A percentile compares a stretch with the other conserved stretches of the same genome.
Conservation (phyloP, 1,140 invertebrate genomes). For the Aricia agestis region DNA sequence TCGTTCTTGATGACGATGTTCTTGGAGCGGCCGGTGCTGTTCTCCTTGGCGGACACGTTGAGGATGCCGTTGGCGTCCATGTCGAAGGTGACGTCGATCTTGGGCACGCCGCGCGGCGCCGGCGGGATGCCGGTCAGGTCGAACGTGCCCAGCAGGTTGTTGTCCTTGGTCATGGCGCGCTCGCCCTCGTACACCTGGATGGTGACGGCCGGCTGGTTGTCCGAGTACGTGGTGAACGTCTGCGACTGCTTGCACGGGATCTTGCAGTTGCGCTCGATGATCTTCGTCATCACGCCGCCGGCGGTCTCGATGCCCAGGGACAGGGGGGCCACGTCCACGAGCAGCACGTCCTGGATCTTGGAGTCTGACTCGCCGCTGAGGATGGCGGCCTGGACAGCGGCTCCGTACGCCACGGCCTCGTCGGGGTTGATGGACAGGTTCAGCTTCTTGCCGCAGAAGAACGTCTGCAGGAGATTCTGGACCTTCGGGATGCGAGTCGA, state of each 20-base stretch:
- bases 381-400: slow-evolving; percentile 73
- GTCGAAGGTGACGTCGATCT: slow-evolving; percentile 85
- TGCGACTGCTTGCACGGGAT: slow-evolving; percentile 81
- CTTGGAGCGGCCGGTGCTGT: slow-evolving; percentile 84
- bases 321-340: slow-evolving; percentile 77
- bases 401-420: slow-evolving; percentile 75
- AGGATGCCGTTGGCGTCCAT: no score
- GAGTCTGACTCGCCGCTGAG: slow-evolving; percentile 75
- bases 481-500: slow-evolving; percentile 80
- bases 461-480: slow-evolving; percentile 71
- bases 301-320: slow-evolving; percentile 79
- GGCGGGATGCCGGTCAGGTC: slow-evolving; percentile 88
- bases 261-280: slow-evolving; percentile 77
- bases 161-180: slow-evolving; percentile 86
- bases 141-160: slow-evolving; percentile 86
- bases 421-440: slow-evolving; percentile 77
- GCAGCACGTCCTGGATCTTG: slow-evolving; percentile 74
- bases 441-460: slow-evolving; percentile 71
- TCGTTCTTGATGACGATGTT: slow-evolving; percentile 94
- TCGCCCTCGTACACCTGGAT: slow-evolving; percentile 83
- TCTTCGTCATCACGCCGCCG: slow-evolving; percentile 80
- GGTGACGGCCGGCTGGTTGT: slow-evolving; percentile 87
- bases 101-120: slow-evolving; percentile 86
- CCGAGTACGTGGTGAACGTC: slow-evolving; percentile 80
- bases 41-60: slow-evolving; percentile 79